Percentiles rank a stretch among this genome's conserved stretches.
Conservation (phyloP, 2,888 invertebrate species). For the Tinea trinotella region DNA sequence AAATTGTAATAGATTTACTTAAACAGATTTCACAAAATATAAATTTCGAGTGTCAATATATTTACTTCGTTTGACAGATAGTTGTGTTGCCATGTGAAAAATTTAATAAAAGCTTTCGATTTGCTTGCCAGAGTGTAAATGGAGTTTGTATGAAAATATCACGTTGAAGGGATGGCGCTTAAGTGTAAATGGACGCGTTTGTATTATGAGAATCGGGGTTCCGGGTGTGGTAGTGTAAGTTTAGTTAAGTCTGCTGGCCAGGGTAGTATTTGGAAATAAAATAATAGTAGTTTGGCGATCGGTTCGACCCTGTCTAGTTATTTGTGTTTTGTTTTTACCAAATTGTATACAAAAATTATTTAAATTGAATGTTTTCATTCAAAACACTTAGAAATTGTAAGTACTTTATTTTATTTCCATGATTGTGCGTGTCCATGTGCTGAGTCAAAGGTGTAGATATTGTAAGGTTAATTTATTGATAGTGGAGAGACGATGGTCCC, state of each 20-base stretch:
- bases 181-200: too few relatives aligned
- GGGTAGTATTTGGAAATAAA: conserved; percentile 66
- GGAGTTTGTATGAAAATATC: too few relatives aligned
- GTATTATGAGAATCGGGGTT: too few relatives aligned
- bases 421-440: conserved; percentile 68
- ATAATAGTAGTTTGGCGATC: conserved; percentile 37
- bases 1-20: too few relatives aligned
- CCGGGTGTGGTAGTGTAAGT: conserved; percentile 67
- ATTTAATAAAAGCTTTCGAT: too few relatives aligned
- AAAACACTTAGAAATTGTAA: conserved; percentile 9
- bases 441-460: conserved; percentile 64
- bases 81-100: too few relatives aligned
- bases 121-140: too few relatives aligned
- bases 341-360: conserved; percentile 17
- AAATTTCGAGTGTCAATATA: too few relatives aligned
- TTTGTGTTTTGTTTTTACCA: conserved; percentile 3
- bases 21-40: too few relatives aligned
- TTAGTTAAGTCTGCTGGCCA: conserved; percentile 70
- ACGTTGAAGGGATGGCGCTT: too few relatives aligned
- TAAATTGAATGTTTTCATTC: conserved; percentile 16
- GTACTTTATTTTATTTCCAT: conserved; percentile 54
- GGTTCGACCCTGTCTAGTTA: conserved; percentile 7
- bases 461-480: conserved; percentile 65
- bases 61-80: too few relatives aligned
- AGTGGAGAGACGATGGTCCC: conserved; percentile 34